Base-by-base conservation (phyloP, 2,797 vertebrate species). In the Pseudochaenichthys georgianus region DNA sequence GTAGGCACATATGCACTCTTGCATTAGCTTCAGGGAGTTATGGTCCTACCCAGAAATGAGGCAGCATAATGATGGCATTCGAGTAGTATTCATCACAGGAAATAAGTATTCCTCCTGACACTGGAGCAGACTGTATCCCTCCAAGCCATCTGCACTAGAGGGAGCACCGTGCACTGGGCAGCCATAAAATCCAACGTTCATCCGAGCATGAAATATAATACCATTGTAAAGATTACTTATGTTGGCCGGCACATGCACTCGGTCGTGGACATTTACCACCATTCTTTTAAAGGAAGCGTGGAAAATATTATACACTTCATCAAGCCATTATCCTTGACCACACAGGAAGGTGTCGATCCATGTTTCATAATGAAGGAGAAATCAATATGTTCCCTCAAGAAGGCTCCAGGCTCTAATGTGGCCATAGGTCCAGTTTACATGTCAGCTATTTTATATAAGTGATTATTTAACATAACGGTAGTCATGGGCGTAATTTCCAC, bases 131-230 rank as follows among this genome's bases (percentile, higher is more conserved):
- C 64, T 43, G 66, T 78, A 83, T 85, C 78, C 57, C 87, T 89
- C n/a, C 52, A 74, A 89, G 85, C 86, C 89, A 89, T 89, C 85
- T 83, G 80, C 70, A 82, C 70, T 53, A 62, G 75, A 83, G 54
- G 71, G 64, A 79, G 57, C 68, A 68, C 64, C 57, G 46, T 50
- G 34, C 73, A 84, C 77, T 53, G 70, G 72, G 70, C 85, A 83
- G 78, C 88, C 75, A 90, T 90, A 88, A 89, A 94, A 91, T 78
- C 80, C 83, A 55, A 76, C 79, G 54, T 83, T 85, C 85, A 92
- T 73, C 81, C 84, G 78, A 90, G 88, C 89, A 86, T 88, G 82
- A 82, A 83, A 86, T 89, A 87, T 89, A 92, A 92, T 81, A 77
- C 74, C 23, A 76, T 73, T 84, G 75, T 85, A 82, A 80, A 83